These are phyloP conservation scores for Hylyphantes graminicola DNA, from an alignment of 1,140 invertebrate genomes.

Conservation along the genomic window DNA sequence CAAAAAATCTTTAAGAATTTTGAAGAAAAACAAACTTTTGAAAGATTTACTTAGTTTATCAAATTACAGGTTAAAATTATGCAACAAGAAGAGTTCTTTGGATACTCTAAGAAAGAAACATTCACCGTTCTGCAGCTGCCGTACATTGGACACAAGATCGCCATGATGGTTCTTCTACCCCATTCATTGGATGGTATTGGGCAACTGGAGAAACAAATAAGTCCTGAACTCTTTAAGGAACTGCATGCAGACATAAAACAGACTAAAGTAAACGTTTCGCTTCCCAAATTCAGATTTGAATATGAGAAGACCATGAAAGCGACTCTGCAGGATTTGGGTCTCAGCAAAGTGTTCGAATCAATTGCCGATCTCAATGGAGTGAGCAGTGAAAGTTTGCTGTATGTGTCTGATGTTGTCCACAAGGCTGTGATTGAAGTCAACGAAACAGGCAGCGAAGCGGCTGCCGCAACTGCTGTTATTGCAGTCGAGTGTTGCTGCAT, in stretches of 20 bases:
- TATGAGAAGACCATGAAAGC: slow-evolving; percentile 53
- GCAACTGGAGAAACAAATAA: not conserved
- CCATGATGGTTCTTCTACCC: slow-evolving; percentile 13
- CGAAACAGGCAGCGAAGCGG: slow-evolving; percentile 79
- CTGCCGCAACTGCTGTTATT: slow-evolving; percentile 72
- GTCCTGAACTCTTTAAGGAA: not conserved
- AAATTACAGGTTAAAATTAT: not conserved
- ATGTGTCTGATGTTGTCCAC: slow-evolving; percentile 68
- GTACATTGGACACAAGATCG: not conserved
- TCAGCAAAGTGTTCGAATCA: slow-evolving; percentile 62
- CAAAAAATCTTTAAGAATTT: too few relatives aligned
- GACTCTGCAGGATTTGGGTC: slow-evolving; percentile 61
- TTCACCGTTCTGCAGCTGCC: not conserved
- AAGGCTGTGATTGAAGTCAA: slow-evolving; percentile 75
- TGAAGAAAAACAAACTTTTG: too few relatives aligned
- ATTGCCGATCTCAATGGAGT: slow-evolving; percentile 63
- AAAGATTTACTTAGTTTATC: too few relatives aligned
- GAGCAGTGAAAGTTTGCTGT: slow-evolving; percentile 33
- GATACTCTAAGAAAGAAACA: not conserved
- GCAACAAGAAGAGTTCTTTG: not conserved
- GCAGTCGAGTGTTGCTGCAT: not conserved
- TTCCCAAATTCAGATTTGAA: slow-evolving; percentile 6
- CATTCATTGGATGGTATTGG: not conserved
- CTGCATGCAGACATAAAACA: too few relatives aligned
- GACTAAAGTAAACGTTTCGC: not conserved